Conservation (phyloP, 2,888 invertebrate species). For the Apotomis betuletana region DNA sequence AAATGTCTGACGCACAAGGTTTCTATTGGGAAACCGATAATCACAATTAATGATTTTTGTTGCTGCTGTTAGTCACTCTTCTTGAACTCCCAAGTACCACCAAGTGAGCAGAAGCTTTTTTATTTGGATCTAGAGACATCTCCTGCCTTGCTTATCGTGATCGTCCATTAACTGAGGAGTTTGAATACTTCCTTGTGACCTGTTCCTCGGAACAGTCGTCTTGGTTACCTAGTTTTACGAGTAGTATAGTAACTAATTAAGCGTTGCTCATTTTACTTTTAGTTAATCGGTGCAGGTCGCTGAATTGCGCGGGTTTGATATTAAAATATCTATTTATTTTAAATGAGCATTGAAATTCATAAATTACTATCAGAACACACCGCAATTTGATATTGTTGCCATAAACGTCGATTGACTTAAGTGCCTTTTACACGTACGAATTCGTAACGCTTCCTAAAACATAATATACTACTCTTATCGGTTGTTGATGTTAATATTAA, state of each 20-base stretch:
- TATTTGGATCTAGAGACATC: background rate
- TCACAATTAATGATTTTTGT: background rate
- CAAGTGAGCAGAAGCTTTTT: background rate
- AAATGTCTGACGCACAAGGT: background rate
- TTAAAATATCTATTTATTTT: conserved; percentile 17
- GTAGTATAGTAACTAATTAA: conserved; percentile 22
- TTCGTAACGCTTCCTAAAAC: conserved; percentile 29
- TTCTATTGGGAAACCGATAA: background rate
- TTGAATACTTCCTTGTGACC: background rate
- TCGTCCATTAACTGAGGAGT: conserved; percentile 16
- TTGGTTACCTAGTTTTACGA: conserved; percentile 28
- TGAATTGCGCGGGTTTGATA: conserved; percentile 9
- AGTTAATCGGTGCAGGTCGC: conserved; percentile 13
- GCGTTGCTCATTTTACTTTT: conserved; percentile 26
- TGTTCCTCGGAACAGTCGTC: conserved; percentile 18
- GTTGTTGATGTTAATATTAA: conserved; percentile 25
- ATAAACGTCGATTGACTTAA: conserved; percentile 36
- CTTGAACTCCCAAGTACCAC: background rate
- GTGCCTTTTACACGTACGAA: conserved; percentile 42
- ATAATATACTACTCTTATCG: conserved; percentile 34
- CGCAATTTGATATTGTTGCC: conserved; percentile 26
- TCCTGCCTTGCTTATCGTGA: conserved; percentile 1
- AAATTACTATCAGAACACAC: conserved; percentile 5
- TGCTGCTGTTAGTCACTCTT: background rate
- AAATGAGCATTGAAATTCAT: background rate